phyloP scores from a whole-genome alignment of 2,888 invertebrate genomes.

The Temnothorax rugatulus region DNA sequence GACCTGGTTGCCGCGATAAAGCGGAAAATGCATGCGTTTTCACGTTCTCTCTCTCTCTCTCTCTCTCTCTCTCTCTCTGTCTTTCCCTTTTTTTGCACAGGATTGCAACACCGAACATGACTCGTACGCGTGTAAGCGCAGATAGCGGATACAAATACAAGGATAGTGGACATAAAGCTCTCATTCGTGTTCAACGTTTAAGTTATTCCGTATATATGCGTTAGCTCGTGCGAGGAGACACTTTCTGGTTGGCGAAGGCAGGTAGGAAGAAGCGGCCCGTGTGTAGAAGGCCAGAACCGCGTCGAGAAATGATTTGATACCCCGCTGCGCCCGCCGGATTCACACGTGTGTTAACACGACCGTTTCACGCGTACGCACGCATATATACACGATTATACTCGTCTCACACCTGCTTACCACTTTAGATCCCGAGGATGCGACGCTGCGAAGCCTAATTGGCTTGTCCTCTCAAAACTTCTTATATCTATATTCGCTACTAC shows the following conservation, averaged over 20 bases:
- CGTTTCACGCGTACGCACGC: constrained; percentile 66
- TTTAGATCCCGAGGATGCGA: constrained; percentile 58
- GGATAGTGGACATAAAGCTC: not conserved
- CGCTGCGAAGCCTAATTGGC: constrained; percentile 75
- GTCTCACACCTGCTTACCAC: constrained; percentile 67
- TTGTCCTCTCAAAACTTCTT: constrained; percentile 74
- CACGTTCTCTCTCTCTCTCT: not conserved
- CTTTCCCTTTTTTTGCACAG: not conserved
- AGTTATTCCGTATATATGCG: not conserved
- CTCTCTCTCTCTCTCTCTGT: not conserved
- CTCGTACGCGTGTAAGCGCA: constrained; percentile 1
- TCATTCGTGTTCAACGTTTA: not conserved
- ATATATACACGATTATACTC: constrained; percentile 59
- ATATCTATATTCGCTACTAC: constrained; percentile 53
- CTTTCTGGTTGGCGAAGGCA: not conserved
- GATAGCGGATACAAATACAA: not conserved
- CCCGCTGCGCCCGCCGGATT: constrained; percentile 71
- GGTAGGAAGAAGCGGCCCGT: constrained; percentile 27
- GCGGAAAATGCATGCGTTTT: constrained; percentile 27
- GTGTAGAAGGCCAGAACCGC: constrained; percentile 56
- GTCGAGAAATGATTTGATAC: constrained; percentile 62
- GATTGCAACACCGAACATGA: constrained; percentile 1
- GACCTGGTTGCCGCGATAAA: constrained; percentile 49
- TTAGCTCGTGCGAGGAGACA: constrained; percentile 12
- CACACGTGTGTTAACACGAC: constrained; percentile 74